These are phyloP conservation scores for Philereme vetulata DNA, from an alignment of 2,888 invertebrate genomes.

Conservation along the genomic window DNA sequence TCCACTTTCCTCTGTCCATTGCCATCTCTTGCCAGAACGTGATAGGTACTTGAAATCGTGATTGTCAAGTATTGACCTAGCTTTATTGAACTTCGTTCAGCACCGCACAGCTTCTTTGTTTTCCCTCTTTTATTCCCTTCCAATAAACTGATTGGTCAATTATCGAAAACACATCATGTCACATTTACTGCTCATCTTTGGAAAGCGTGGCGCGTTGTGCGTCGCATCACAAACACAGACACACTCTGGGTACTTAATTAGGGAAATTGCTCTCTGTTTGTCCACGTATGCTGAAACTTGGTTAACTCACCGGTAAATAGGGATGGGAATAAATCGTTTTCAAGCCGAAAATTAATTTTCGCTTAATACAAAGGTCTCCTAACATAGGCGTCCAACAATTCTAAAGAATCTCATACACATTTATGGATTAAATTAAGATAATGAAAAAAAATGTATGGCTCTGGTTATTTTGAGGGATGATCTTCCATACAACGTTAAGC, in stretches of 20 bases:
- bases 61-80: not conserved
- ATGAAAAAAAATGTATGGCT: not conserved
- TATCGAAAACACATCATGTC: slow-evolving; percentile 20
- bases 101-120: no score
- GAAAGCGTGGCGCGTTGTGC: slow-evolving; percentile 30
- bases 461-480: no score
- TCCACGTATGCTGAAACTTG: slow-evolving; percentile 61
- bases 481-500: no score
- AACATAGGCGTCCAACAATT: no score
- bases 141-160: slow-evolving; percentile 16
- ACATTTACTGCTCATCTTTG: slow-evolving; percentile 25
- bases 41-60: not conserved
- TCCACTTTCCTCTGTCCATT: no score
- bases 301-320: slow-evolving; percentile 51
- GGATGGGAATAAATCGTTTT: slow-evolving; percentile 5
- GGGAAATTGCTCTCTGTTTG: slow-evolving; percentile 71
- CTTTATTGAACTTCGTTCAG: not conserved
- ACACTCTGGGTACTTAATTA: slow-evolving; percentile 70
- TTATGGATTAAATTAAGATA: no score
- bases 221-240: slow-evolving; percentile 60
- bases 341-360: not conserved
- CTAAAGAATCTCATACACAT: no score
- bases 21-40: no score
- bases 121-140: not conserved
- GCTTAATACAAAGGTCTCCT: not conserved